phyloP scores from a whole-genome alignment of 2,888 invertebrate species.

The Andricus curvator region DNA sequence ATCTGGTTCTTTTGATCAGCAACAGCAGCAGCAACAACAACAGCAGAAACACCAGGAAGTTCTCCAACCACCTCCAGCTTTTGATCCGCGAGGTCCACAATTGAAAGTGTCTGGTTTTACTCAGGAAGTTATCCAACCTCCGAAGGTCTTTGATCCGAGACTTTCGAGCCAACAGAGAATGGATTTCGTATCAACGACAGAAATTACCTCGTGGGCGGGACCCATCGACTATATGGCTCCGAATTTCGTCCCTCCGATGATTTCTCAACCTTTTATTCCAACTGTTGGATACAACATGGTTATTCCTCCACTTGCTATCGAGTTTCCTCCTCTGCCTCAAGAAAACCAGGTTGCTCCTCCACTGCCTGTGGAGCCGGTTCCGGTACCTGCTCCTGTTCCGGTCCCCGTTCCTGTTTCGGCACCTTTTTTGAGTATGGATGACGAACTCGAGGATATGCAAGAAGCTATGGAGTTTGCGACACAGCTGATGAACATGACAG shows the following conservation, averaged over 20 bases:
- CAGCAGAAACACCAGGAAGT: background rate
- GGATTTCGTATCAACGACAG: constrained; percentile 24
- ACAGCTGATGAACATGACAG: constrained; percentile 68
- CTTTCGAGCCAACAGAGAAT: constrained; percentile 55
- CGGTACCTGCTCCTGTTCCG: too few relatives aligned
- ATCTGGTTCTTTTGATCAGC: background rate
- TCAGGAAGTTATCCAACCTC: constrained; percentile 56
- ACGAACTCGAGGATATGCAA: constrained; percentile 71
- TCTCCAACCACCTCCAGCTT: constrained; percentile 51
- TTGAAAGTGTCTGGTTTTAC: too few relatives aligned
- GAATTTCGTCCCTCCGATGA: constrained; percentile 44
- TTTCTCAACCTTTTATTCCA: constrained; percentile 42
- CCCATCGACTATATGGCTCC: constrained; percentile 47
- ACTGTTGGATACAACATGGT: constrained; percentile 43
- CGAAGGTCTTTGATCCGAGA: constrained; percentile 62
- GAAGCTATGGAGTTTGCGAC: constrained; percentile 74
- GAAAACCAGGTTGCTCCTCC: constrained; percentile 43
- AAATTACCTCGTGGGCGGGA: constrained; percentile 40
- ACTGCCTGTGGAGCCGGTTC: constrained; percentile 10
- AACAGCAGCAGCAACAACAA: too few relatives aligned
- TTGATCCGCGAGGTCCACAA: constrained; percentile 54
- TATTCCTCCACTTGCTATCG: constrained; percentile 45
- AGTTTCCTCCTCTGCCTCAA: constrained; percentile 47
- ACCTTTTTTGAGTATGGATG: constrained; percentile 58
- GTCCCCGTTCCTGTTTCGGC: background rate